These are phyloP conservation scores for Yoshiicerus persimilis DNA, from an alignment of 1,140 invertebrate species.

Conservation along the genomic window DNA sequence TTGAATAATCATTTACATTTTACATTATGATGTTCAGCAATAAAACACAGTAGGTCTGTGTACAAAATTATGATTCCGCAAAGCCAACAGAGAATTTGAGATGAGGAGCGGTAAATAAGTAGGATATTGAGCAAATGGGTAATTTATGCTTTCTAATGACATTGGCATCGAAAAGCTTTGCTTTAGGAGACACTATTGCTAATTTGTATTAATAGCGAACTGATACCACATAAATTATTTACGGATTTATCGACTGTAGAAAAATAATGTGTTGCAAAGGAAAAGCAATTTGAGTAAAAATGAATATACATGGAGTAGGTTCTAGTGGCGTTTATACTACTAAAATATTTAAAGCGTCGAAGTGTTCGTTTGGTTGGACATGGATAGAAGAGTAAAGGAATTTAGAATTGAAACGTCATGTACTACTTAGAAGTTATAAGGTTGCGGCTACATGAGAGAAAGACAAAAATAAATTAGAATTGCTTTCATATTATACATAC, in stretches of 20 bases:
- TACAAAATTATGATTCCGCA: no score
- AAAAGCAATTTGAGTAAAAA: background rate
- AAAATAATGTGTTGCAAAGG: background rate
- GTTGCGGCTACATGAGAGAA: background rate
- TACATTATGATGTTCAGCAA: background rate
- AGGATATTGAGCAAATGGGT: no score
- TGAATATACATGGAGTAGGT: background rate
- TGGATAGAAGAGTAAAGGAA: background rate
- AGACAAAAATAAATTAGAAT: background rate
- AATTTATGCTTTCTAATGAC: background rate
- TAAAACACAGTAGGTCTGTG: no score
- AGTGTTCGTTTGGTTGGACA: background rate
- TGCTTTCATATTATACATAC: background rate
- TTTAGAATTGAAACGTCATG: background rate
- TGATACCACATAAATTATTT: background rate
- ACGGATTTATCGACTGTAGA: background rate
- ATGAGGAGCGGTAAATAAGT: background rate
- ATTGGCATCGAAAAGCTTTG: background rate
- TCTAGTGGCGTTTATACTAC: no score
- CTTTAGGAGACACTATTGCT: background rate
- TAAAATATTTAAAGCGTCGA: background rate
- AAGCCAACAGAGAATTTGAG: background rate
- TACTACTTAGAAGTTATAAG: background rate
- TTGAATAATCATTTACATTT: background rate
- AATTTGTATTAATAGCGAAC: background rate